Evolutionary conservation across 2,113 vertebrate genomes (phyloP).

Genomic region (Corapipo altera): DNA sequence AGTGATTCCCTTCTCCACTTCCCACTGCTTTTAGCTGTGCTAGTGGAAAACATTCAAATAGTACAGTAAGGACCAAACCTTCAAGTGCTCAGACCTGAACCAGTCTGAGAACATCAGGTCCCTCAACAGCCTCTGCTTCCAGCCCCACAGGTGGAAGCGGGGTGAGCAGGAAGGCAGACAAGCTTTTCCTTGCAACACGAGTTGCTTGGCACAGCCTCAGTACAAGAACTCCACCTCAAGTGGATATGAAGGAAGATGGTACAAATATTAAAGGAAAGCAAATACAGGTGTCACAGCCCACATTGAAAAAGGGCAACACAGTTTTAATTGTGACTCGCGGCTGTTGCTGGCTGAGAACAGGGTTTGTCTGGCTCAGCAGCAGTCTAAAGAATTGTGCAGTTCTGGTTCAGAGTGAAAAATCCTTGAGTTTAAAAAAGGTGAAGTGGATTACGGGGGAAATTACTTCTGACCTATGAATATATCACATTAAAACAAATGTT

Average conservation of each 20-base stretch:
- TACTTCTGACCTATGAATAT: background rate
- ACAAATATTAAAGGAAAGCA: background rate
- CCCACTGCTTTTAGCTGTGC: background rate
- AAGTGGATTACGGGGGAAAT: background rate
- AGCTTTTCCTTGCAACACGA: background rate
- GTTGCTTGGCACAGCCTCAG: background rate
- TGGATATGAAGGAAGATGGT: background rate
- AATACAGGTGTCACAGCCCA: background rate
- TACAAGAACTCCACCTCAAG: background rate
- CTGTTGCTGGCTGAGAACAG: background rate
- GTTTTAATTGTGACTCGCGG: background rate
- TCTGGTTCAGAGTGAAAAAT: background rate
- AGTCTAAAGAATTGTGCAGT: background rate
- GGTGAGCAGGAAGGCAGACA: background rate
- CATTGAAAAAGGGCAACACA: background rate
- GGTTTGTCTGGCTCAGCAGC: background rate
- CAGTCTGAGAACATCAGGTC: accelerated
- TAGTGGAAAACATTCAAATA: background rate
- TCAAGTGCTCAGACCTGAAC: background rate
- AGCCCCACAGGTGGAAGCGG: accelerated
- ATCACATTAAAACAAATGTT: background rate
- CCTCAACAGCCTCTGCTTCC: accelerated
- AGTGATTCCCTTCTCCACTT: background rate
- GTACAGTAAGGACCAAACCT: background rate
- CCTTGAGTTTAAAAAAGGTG: background rate